Base-by-base conservation (phyloP, 2,888 invertebrate species). In the Aphidoletes aphidimyza region DNA sequence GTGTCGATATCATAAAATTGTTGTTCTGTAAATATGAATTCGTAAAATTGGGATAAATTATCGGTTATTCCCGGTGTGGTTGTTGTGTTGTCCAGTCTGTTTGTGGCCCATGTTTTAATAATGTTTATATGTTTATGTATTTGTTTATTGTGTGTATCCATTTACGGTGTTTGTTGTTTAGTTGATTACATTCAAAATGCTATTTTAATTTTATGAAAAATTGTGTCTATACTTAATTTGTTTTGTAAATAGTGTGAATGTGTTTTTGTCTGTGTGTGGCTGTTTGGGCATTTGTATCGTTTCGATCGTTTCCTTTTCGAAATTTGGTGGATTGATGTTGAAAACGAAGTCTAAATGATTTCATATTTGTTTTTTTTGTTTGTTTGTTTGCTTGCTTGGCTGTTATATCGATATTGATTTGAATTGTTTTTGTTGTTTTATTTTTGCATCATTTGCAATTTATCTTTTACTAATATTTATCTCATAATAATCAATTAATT, bases 401-500 rank as follows among this genome's bases (percentile, higher is more conserved):
- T 26, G 5, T 5, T 54, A 54, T 30, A 69, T 69, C 34, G 30
- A 69, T 69, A 39, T 54, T 6, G 22, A 22, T 54, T 54, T 54
- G 2, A n/a, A n/a, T n/a, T 22, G 9, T 54, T 54, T 2, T 3
- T 54, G 5, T 14, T 54, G 22, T 54, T 22, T 22, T 47, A 22
- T 22, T 0, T n/a, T 54, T 22, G 3, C 22, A n/a, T 69, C 30
- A 6, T 69, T 69, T 34, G 6, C 42, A 42, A 9, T 11, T 69
- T 69, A 1, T 69, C 34, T 30, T 69, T 69, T 34, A 30, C 34
- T 69, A 69, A 69, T 69, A 69, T 30, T 69, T 69, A 69, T 54
- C n/a, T 69, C 69, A 69, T 69, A 69, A 69, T 69, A 69, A 69
- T 69, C 69, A 69, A 69, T 69, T 69, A 69, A 69, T 69, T 69